phyloP scores from a whole-genome alignment of 2,888 invertebrate genomes.

The Noctua pronuba region DNA sequence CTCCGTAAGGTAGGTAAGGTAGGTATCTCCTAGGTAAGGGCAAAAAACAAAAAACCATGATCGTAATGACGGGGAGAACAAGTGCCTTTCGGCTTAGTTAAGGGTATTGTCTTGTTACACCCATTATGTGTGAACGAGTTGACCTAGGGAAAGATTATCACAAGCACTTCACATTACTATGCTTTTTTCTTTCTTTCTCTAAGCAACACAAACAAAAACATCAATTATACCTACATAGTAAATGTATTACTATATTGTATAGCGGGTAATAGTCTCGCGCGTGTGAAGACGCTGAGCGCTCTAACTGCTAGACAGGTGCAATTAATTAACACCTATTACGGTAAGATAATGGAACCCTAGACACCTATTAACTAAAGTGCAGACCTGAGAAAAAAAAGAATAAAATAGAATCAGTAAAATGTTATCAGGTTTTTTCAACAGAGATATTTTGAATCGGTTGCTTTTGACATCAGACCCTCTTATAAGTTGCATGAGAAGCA shows the following conservation, averaged over 20 bases:
- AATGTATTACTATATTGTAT: neutral
- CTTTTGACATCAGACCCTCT: too few relatives aligned
- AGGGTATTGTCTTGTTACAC: too few relatives aligned
- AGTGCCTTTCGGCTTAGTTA: too few relatives aligned
- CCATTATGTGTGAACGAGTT: neutral
- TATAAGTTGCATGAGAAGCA: too few relatives aligned
- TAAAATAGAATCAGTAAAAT: neutral
- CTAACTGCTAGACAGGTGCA: neutral
- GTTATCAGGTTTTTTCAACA: too few relatives aligned
- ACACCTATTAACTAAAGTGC: neutral
- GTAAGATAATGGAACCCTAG: neutral
- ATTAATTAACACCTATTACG: constrained; percentile 32
- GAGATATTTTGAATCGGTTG: too few relatives aligned
- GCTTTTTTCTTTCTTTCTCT: too few relatives aligned
- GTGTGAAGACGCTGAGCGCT: constrained; percentile 16
- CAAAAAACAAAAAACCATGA: too few relatives aligned
- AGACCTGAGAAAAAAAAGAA: neutral
- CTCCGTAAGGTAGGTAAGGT: too few relatives aligned
- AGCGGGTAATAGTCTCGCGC: constrained; percentile 1
- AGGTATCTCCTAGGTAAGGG: too few relatives aligned
- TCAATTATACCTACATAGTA: neutral
- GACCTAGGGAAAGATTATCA: neutral
- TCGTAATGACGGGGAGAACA: too few relatives aligned
- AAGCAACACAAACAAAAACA: neutral
- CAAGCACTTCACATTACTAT: neutral